Evolutionary conservation across 2,797 vertebrate species (phyloP).

Genomic region (Iguana delicatissima): DNA sequence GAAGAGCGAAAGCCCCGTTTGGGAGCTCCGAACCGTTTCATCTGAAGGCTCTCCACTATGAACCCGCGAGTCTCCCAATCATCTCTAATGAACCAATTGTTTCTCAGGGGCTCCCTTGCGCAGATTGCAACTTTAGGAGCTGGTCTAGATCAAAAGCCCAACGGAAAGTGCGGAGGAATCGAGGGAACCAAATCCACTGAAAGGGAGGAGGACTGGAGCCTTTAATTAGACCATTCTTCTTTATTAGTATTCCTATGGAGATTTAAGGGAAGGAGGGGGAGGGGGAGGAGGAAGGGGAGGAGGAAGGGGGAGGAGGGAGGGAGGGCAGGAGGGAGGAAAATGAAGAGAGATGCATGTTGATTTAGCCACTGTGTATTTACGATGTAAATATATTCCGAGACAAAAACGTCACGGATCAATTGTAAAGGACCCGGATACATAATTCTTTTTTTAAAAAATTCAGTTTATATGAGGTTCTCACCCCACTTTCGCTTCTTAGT

Average conservation of each 20-base stretch:
- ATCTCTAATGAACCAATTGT: conserved; percentile 77
- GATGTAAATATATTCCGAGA: conserved; percentile 85
- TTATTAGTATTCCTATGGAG: conserved; percentile 78
- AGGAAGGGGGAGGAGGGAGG: background rate
- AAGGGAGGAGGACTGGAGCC: conserved; percentile 80
- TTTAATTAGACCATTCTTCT: conserved; percentile 82
- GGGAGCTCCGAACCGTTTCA: conserved; percentile 48
- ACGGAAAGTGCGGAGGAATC: conserved; percentile 63
- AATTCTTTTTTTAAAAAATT: conserved; percentile 75
- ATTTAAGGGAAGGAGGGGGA: conserved; percentile 40
- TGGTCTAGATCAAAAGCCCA: conserved; percentile 78
- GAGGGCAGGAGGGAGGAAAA: conserved; percentile 5
- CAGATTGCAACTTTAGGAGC: conserved; percentile 78
- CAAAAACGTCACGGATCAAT: conserved; percentile 85
- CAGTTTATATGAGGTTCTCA: conserved; percentile 86
- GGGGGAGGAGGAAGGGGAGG: too few species aligned
- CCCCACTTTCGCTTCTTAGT: conserved; percentile 89
- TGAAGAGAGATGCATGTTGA: conserved; percentile 73
- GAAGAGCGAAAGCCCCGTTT: conserved; percentile 56
- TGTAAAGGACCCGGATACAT: conserved; percentile 86
- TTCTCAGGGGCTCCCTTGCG: conserved; percentile 70
- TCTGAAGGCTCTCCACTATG: conserved; percentile 52
- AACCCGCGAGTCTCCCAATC: conserved; percentile 66
- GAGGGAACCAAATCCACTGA: conserved; percentile 79
- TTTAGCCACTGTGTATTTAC: conserved; percentile 81